phyloP scores from a whole-genome alignment of 2,113 vertebrate genomes.

The Gymnarchus niloticus region DNA sequence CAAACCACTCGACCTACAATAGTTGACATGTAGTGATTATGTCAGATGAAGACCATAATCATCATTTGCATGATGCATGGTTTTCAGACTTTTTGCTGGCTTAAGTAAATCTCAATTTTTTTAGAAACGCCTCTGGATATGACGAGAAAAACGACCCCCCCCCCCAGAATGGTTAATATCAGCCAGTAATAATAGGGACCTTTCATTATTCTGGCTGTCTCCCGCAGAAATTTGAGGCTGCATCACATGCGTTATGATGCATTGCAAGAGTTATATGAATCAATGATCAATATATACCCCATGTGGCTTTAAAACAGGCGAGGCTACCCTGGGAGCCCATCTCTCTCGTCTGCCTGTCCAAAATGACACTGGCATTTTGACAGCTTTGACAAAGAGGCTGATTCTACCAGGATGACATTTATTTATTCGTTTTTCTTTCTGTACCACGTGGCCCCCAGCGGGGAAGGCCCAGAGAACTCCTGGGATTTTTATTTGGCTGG shows the following conservation, averaged over 20 bases:
- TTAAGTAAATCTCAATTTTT: neutral
- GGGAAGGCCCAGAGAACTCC: neutral
- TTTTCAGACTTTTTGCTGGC: neutral
- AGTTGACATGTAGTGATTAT: neutral
- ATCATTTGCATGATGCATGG: neutral
- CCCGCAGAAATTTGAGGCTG: neutral
- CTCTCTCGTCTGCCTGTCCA: neutral
- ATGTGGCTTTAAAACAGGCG: neutral
- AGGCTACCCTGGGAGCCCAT: neutral
- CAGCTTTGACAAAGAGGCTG: neutral
- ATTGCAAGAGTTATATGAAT: neutral
- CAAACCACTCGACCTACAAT: neutral
- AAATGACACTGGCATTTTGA: neutral
- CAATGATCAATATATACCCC: neutral
- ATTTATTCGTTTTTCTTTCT: neutral
- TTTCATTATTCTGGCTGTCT: neutral
- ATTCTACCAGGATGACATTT: neutral
- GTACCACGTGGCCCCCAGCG: neutral
- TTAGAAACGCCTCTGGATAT: neutral
- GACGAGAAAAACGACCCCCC: neutral
- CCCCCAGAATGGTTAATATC: slow-evolving; percentile 7
- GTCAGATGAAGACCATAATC: neutral
- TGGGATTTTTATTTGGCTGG: neutral
- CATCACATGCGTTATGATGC: neutral
- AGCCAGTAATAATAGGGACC: neutral